phyloP scores from a whole-genome alignment of 2,113 vertebrate genomes.

The Anthoscopus minutus region DNA sequence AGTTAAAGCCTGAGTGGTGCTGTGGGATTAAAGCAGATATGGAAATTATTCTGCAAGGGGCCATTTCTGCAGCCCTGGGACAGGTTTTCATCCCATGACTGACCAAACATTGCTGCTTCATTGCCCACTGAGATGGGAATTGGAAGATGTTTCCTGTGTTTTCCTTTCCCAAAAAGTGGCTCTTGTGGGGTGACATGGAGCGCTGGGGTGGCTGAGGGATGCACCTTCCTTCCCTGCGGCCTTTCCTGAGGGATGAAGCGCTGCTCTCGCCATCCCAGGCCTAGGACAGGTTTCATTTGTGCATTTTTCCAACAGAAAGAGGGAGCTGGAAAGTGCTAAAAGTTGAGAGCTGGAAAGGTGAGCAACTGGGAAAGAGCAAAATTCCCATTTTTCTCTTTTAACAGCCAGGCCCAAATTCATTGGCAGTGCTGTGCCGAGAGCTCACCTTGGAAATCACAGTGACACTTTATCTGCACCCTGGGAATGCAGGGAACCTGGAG shows the following conservation, averaged over 20 bases:
- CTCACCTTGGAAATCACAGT: not conserved
- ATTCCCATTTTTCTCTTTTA: not conserved
- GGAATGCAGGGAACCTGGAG: not conserved
- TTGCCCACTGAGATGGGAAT: not conserved
- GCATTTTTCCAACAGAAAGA: not conserved
- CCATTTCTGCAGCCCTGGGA: not conserved
- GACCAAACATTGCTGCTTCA: constrained; percentile 28
- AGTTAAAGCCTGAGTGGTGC: constrained; percentile 9
- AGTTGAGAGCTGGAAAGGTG: not conserved
- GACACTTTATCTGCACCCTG: not conserved
- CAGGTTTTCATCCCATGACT: not conserved
- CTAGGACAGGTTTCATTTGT: no score
- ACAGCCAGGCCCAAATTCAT: not conserved
- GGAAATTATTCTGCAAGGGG: not conserved
- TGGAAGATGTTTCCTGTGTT: not conserved
- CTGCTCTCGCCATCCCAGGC: not conserved
- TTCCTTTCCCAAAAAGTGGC: not conserved
- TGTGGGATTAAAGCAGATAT: constrained; percentile 9
- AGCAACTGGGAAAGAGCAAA: not conserved
- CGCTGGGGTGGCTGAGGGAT: accelerated
- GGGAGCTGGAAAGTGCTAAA: not conserved
- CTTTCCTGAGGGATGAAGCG: not conserved
- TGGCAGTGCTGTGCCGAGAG: not conserved
- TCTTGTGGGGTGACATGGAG: not conserved
- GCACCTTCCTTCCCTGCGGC: not conserved